These are phyloP conservation scores for Brachionus manjavacas DNA, from an alignment of 1,140 invertebrate genomes.

Conservation along the genomic window DNA sequence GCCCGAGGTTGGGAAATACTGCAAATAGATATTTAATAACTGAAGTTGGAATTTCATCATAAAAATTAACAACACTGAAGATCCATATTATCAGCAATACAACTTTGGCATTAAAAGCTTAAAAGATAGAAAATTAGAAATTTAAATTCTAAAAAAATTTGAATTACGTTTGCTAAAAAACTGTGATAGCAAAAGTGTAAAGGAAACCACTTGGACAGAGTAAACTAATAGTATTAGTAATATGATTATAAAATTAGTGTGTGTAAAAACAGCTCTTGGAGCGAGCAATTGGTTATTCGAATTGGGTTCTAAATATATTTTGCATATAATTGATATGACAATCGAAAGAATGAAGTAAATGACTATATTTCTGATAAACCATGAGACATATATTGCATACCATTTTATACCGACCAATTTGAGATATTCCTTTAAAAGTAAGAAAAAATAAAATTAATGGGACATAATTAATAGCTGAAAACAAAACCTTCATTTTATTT, in stretches of 20 bases:
- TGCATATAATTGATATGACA: not conserved
- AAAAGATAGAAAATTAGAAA: not conserved
- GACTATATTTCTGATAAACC: slow-evolving; percentile 16
- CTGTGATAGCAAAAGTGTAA: slow-evolving; percentile 22
- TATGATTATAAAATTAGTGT: slow-evolving; percentile 16
- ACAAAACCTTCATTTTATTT: slow-evolving; percentile 32
- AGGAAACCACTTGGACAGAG: slow-evolving; percentile 10
- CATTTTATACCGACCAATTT: slow-evolving; percentile 40
- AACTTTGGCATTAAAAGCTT: slow-evolving; percentile 35
- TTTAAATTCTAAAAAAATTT: too few relatives aligned
- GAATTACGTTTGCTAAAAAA: slow-evolving; percentile 35
- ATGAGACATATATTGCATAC: slow-evolving; percentile 26
- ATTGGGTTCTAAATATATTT: slow-evolving; percentile 24
- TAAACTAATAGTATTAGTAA: slow-evolving; percentile 1
- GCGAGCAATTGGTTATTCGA: not conserved
- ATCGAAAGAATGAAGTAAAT: slow-evolving; percentile 10
- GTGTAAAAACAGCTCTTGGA: slow-evolving; percentile 9
- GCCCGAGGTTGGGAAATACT: slow-evolving; percentile 18
- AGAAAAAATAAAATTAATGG: not conserved
- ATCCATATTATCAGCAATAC: slow-evolving; percentile 17
- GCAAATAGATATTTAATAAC: slow-evolving; percentile 30
- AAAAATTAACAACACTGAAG: slow-evolving; percentile 26
- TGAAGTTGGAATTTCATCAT: slow-evolving; percentile 19
- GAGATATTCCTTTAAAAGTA: slow-evolving; percentile 29
- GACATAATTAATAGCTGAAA: not conserved